Conservation (phyloP, 2,797 vertebrate species). For the Ctenosaura bakeri region DNA sequence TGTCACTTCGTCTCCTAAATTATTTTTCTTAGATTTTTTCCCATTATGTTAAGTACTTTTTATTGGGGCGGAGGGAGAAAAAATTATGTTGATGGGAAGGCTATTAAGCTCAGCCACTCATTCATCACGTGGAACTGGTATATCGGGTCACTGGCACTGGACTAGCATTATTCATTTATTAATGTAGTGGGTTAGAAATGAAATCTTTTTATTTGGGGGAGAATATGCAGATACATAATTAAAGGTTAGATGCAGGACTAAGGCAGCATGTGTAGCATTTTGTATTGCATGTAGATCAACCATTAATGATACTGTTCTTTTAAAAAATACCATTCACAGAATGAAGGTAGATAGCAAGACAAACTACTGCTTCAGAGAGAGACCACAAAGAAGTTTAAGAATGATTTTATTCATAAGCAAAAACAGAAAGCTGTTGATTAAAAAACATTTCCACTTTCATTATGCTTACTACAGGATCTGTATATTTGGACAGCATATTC, state of each 20-base stretch:
- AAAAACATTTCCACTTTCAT: background rate
- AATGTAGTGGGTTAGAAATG: background rate
- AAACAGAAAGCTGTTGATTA: rapidly evolving
- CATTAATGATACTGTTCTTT: background rate
- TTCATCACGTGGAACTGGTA: background rate
- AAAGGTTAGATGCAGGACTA: background rate
- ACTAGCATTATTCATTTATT: background rate
- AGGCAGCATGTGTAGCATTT: background rate
- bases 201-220: background rate
- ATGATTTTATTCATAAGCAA: constrained; percentile 36
- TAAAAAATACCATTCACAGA: background rate
- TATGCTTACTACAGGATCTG: background rate
- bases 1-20: background rate
- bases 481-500: constrained; percentile 13
- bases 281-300: background rate
- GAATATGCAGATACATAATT: background rate
- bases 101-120: background rate
- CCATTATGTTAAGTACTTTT: background rate
- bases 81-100: background rate
- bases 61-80: background rate
- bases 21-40: background rate
- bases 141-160: background rate
- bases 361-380: background rate
- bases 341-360: background rate
- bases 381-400: constrained; percentile 1